These are phyloP conservation scores for Zaprionus nigranus DNA, from an alignment of 1,140 invertebrate species.

Conservation along the genomic window DNA sequence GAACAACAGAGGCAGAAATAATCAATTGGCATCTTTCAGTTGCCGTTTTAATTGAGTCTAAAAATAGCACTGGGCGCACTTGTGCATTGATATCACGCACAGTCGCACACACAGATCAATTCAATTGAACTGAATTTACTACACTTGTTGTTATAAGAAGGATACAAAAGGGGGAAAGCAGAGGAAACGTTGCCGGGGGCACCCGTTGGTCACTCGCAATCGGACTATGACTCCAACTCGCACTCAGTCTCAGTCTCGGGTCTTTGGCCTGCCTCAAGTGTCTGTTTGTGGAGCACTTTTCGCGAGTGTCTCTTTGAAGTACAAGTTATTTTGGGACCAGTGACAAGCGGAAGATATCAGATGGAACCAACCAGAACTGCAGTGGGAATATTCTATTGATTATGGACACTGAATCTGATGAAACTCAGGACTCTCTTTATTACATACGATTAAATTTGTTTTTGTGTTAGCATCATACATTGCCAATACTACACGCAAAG, in stretches of 20 bases:
- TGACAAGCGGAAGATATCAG: constrained; percentile 8
- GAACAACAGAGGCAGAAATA: constrained; percentile 13
- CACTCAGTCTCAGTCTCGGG: background rate
- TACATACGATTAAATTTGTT: background rate
- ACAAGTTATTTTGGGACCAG: constrained; percentile 43
- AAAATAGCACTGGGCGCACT: constrained; percentile 60
- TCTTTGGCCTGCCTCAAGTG: constrained; percentile 33
- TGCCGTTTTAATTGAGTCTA: constrained; percentile 71
- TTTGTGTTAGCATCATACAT: too few relatives aligned
- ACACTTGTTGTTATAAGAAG: constrained; percentile 40
- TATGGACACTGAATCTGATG: background rate
- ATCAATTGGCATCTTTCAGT: constrained; percentile 60
- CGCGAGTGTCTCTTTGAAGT: constrained; percentile 22
- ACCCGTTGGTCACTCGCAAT: constrained; percentile 1
- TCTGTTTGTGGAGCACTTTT: constrained; percentile 11
- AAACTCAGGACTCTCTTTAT: background rate
- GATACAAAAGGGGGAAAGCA: constrained; percentile 4
- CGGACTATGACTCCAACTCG: constrained; percentile 3
- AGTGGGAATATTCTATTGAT: background rate
- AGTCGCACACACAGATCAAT: constrained; percentile 46
- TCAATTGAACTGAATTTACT: constrained; percentile 80
- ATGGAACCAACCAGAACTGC: background rate
- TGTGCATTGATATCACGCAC: constrained; percentile 49
- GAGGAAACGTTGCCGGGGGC: background rate
- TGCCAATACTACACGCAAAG: too few relatives aligned